Evolutionary conservation across 2,113 vertebrate species (phyloP), one percentile per base, ranked within the genome.

Genomic region (Neogale vison): DNA sequence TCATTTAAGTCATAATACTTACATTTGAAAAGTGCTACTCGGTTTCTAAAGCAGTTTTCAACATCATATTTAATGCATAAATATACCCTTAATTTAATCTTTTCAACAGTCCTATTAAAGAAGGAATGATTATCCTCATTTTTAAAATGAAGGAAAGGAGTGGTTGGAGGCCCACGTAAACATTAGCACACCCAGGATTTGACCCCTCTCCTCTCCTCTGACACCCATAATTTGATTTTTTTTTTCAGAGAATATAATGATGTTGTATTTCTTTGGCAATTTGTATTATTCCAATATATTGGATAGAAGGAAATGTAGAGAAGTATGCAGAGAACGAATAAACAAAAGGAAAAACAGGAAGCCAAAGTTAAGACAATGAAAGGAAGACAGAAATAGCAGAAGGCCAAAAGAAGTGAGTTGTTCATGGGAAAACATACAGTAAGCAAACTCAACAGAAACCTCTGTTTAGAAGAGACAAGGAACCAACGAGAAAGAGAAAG

Each of bases 1-100:
- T 83, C 45, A 45, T 92, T 71, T 86, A 77, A n/a, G 63, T 89
- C 52, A 63, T 89, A 74, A 92, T 39, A 71, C 36, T 76, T 95
- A n/a, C 34, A 79, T 88, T 89, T 74, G 55, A 92, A 90, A 94
- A 79, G 59, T 92, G 83, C 72, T 89, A 6, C 31, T 86, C 26
- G 21, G 76, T 82, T 94, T 86, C 84, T 17, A 63, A 86, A 89
- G 63, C 39, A 61, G 83, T 63, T 61, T 11, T 18, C 39, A 57
- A 50, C 6, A 74, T 71, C 81, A 7, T 36, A 63, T 61, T 92
- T 96, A 18, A 80, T 80, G n/a, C 24, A 24, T 80, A 95, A 52
- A 72, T 50, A 39, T 29, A 26, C 47, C 36, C 71, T 81, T 84
- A 45, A 76, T 82, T 63, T 86, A 63, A 69, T 57, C 45, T 21